Conservation (phyloP, 2,888 invertebrate species). For the Rotaria sp. region DNA sequence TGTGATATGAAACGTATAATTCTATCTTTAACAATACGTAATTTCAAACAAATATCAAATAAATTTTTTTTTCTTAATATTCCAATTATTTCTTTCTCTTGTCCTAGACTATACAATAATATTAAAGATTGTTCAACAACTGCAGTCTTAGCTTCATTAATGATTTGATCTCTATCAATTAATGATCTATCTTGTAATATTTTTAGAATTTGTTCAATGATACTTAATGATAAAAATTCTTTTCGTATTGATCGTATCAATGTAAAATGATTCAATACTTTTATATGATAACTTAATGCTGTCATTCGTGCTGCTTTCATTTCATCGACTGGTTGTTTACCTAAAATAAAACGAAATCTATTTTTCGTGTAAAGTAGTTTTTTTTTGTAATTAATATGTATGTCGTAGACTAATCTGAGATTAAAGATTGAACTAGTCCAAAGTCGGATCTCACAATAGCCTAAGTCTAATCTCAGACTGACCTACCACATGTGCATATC, state of each 20-base stretch:
- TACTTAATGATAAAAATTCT: neutral
- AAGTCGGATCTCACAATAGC: too few relatives aligned
- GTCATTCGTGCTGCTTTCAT: neutral
- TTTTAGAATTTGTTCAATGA: neutral
- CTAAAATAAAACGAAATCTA: too few relatives aligned
- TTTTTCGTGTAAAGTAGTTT: too few relatives aligned
- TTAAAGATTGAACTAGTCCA: too few relatives aligned
- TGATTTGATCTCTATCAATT: neutral
- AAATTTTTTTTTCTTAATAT: neutral
- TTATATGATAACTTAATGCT: neutral
- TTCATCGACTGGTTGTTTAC: neutral
- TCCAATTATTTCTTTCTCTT: neutral
- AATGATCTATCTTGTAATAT: neutral
- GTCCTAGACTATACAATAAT: neutral
- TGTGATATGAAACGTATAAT: neutral
- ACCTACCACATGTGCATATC: too few relatives aligned
- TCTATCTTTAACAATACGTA: neutral
- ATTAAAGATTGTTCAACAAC: neutral
- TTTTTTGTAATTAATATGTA: too few relatives aligned
- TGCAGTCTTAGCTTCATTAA: neutral
- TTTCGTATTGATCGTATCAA: neutral
- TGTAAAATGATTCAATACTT: constrained; percentile 18
- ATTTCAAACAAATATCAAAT: neutral
- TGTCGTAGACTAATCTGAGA: too few relatives aligned
- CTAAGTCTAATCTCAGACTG: too few relatives aligned